phyloP scores from a whole-genome alignment of 2,113 vertebrate genomes.

The Climacteris rufus region DNA sequence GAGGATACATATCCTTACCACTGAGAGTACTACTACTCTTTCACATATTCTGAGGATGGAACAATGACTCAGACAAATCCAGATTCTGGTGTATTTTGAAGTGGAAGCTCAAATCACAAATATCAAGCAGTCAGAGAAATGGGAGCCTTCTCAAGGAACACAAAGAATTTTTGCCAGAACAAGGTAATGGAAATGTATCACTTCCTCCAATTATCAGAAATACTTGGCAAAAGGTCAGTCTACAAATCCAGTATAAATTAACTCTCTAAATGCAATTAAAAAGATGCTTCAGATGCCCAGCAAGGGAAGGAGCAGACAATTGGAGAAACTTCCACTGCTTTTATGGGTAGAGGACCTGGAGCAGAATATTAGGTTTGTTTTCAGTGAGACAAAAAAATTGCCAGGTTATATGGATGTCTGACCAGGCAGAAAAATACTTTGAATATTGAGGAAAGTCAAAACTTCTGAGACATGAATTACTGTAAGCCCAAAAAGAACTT shows the following conservation, averaged over 20 bases:
- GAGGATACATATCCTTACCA: neutral
- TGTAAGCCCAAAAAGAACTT: neutral
- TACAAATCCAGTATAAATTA: neutral
- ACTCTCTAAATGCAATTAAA: conserved; percentile 4
- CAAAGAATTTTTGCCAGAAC: neutral
- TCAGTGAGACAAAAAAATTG: neutral
- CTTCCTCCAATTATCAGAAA: conserved; percentile 54
- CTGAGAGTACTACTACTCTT: neutral
- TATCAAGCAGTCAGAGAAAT: neutral
- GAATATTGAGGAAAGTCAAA: neutral
- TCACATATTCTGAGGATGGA: neutral
- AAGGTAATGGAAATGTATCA: conserved; percentile 37
- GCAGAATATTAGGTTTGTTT: conserved; percentile 16
- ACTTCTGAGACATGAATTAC: neutral
- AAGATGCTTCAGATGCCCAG: neutral
- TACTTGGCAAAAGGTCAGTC: conserved; percentile 4
- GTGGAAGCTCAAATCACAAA: neutral
- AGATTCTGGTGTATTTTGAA: neutral
- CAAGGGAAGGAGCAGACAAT: neutral
- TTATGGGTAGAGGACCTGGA: neutral
- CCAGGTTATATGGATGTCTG: neutral
- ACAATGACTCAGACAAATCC: neutral
- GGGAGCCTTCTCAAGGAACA: neutral
- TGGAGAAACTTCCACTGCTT: neutral
- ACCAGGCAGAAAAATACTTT: neutral